Evolutionary conservation across 2,888 invertebrate genomes (phyloP).

Genomic region (Drosophila robusta): DNA sequence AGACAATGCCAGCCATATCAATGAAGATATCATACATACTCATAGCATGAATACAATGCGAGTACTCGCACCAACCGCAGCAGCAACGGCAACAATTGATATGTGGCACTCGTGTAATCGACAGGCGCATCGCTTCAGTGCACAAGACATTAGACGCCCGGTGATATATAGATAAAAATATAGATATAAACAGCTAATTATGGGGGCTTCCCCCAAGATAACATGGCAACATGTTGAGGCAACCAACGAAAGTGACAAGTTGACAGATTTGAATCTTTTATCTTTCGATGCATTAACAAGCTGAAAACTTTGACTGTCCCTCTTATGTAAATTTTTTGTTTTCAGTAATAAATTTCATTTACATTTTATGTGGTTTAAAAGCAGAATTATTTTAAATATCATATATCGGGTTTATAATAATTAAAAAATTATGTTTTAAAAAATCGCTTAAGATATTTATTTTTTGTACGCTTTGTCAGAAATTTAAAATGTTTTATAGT

Average conservation of each 20-base stretch:
- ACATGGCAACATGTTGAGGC: slow-evolving; percentile 7
- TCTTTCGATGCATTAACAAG: slow-evolving; percentile 3
- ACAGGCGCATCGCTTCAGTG: slow-evolving; percentile 64
- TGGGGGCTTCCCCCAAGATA: slow-evolving; percentile 8
- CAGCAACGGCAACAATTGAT: slow-evolving; percentile 42
- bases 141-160: slow-evolving; percentile 40
- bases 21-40: slow-evolving; percentile 63
- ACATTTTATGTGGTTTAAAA: too few species aligned
- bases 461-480: too few species aligned
- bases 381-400: too few species aligned
- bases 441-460: too few species aligned
- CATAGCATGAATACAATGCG: slow-evolving; percentile 45
- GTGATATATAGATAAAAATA: slow-evolving; percentile 59
- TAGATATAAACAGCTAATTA: slow-evolving; percentile 40
- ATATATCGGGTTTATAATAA: too few species aligned
- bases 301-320: background rate
- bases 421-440: too few species aligned
- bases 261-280: slow-evolving; percentile 38
- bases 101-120: slow-evolving; percentile 58
- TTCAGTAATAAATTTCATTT: background rate
- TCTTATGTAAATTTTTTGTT: background rate
- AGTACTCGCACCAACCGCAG: slow-evolving; percentile 30
- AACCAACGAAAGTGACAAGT: slow-evolving; percentile 34
- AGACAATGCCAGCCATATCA: slow-evolving; percentile 74
- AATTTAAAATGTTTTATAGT: background rate